Base-by-base conservation (phyloP, 2,797 vertebrate genomes). In the Dallia pectoralis region DNA sequence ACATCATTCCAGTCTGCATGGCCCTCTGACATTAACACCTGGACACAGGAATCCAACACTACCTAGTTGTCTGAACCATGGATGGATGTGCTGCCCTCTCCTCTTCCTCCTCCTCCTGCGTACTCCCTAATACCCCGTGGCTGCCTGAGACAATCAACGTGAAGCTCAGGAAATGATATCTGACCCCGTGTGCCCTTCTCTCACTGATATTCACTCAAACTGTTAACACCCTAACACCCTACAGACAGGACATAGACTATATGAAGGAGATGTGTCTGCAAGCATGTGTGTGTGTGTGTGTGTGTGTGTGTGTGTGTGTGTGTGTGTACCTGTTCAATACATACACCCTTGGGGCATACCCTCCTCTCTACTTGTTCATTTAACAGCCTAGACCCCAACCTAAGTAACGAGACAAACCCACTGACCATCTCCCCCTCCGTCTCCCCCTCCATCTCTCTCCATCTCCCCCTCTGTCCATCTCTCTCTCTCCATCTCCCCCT, bases 151-250 rank as follows among this genome's bases (percentile, higher is more conserved):
- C 91, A 91, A 90, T 77, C 77, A 89, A 78, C 81, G 76, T 86
- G 87, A 86, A 87, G 86, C 84, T 87, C 87, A 90, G 91, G 88
- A 93, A 93, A 91, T 90, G 77, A 92, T 87, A 87, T 84, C 87
- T 93, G 91, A 93, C 92, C 91, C 85, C 69, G 79, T 80, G 77
- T 87, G 86, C 88, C 91, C 86, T 84, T 88, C 85, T 79, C 82
- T 90, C 82, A 77, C 86, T 82, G 85, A 89, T 81, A 89, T 87
- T 84, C 77, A 84, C 88, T 79, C 79, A 74, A 84, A 87, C 87
- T 71, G 72, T 86, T 87, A 90, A 91, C 89, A 90, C 89, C 83
- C 86, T 77, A 80, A 85, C 59, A 80, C 76, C 36, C 51, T 40
- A 22, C 40, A 15, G 16, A 49, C 73, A 18, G 36, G 22, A 62